Conservation (phyloP, 2,888 invertebrate genomes). For the Nematopogon swammerdamellus region DNA sequence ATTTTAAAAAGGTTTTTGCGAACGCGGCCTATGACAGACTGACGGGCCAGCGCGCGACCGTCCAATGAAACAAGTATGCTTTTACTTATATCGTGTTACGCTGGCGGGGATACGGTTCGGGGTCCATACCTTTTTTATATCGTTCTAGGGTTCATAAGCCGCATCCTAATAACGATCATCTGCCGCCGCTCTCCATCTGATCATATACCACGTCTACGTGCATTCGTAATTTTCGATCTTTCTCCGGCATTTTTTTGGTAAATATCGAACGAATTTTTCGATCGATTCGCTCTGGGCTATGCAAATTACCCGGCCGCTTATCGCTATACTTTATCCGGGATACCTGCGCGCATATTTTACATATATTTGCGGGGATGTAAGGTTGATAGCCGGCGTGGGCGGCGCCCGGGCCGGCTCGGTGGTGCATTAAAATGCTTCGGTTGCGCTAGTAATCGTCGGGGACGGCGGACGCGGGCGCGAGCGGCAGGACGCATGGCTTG, state of each 20-base stretch:
- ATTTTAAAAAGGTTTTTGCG: too few species aligned
- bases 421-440: conserved; percentile 17
- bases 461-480: conserved; percentile 21
- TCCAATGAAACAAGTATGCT: too few species aligned
- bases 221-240: conserved; percentile 11
- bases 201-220: conserved; percentile 1
- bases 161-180: background rate
- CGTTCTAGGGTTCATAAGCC: background rate
- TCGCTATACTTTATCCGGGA: conserved; percentile 47
- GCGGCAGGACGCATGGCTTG: background rate
- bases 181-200: background rate
- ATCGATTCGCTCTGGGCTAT: conserved; percentile 36
- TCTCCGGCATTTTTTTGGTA: conserved; percentile 29
- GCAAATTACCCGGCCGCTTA: conserved; percentile 49
- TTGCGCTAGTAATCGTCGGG: conserved; percentile 13
- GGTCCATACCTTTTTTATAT: too few species aligned
- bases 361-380: conserved; percentile 33
- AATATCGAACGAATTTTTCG: conserved; percentile 34
- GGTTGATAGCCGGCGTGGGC: conserved; percentile 40
- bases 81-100: too few species aligned
- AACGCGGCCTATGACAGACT: too few species aligned
- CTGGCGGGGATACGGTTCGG: too few species aligned
- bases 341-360: conserved; percentile 51
- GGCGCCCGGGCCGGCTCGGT: conserved; percentile 23
- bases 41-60: too few species aligned